phyloP scores from a whole-genome alignment of 2,113 vertebrate species.

The Amblyopsis rosae region DNA sequence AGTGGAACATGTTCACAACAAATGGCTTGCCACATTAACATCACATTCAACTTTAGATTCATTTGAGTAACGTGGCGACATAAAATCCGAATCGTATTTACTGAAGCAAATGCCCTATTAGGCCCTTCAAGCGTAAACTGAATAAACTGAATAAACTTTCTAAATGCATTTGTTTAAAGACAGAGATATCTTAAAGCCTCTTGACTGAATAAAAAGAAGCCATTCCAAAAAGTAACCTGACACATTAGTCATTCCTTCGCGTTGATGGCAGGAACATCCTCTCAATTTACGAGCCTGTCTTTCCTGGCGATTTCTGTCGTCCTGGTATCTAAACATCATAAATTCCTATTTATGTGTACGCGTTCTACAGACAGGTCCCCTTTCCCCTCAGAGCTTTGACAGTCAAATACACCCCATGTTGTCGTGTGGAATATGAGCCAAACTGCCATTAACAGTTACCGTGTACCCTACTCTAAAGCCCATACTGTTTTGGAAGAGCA shows the following conservation, averaged over 20 bases:
- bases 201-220: conserved; percentile 60
- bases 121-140: conserved; percentile 33
- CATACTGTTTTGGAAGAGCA: conserved; percentile 28
- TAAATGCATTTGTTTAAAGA: background rate
- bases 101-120: conserved; percentile 41
- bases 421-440: conserved; percentile 49
- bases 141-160: conserved; percentile 53
- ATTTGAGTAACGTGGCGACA: no score
- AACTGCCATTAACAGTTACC: conserved; percentile 51
- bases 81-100: no score
- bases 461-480: conserved; percentile 19
- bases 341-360: conserved; percentile 68
- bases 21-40: conserved; percentile 16
- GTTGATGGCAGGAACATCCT: conserved; percentile 64
- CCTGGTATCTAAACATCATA: conserved; percentile 62
- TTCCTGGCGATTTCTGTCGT: conserved; percentile 67
- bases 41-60: conserved; percentile 19
- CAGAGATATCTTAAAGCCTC: no score
- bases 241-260: conserved; percentile 64
- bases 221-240: conserved; percentile 44
- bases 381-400: conserved; percentile 51
- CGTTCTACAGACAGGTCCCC: conserved; percentile 57
- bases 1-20: background rate
- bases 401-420: conserved; percentile 42
- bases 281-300: conserved; percentile 71